Conservation (phyloP, 2,888 invertebrate species). For the Pollenia angustigena region DNA sequence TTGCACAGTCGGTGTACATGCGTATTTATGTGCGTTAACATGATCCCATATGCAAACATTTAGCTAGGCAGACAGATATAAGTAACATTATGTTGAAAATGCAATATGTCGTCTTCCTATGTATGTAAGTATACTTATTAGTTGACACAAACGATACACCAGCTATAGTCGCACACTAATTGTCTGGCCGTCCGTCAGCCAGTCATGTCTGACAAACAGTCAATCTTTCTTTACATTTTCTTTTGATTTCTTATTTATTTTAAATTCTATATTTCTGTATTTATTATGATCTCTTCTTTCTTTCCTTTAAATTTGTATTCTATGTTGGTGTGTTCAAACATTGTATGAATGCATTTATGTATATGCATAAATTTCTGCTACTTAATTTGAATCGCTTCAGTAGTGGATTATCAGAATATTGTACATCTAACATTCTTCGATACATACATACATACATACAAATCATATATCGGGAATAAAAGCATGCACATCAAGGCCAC, state of each 20-base stretch:
- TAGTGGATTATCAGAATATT: slow-evolving; percentile 28
- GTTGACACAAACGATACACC: slow-evolving; percentile 31
- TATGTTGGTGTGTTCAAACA: background rate
- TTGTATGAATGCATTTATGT: background rate
- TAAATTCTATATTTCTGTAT: slow-evolving; percentile 9
- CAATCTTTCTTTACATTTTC: slow-evolving; percentile 36
- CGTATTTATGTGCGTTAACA: background rate
- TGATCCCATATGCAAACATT: slow-evolving; percentile 12
- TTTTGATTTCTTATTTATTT: slow-evolving; percentile 15
- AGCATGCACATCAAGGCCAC: too few relatives aligned
- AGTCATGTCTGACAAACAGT: background rate
- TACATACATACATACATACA: background rate
- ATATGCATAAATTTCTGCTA: slow-evolving; percentile 24
- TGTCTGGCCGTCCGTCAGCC: slow-evolving; percentile 11
- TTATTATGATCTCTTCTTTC: background rate
- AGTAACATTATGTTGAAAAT: slow-evolving; percentile 33
- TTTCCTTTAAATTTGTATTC: slow-evolving; percentile 1
- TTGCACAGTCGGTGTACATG: background rate
- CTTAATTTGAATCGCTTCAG: slow-evolving; percentile 29
- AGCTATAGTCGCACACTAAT: slow-evolving; percentile 18
- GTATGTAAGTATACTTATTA: too few relatives aligned
- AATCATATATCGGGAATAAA: background rate
- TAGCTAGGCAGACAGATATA: slow-evolving; percentile 1
- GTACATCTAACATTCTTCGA: background rate
- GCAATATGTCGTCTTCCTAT: slow-evolving; percentile 20